Conservation (phyloP, 2,797 vertebrate species). For the Hippocampus kuda region DNA sequence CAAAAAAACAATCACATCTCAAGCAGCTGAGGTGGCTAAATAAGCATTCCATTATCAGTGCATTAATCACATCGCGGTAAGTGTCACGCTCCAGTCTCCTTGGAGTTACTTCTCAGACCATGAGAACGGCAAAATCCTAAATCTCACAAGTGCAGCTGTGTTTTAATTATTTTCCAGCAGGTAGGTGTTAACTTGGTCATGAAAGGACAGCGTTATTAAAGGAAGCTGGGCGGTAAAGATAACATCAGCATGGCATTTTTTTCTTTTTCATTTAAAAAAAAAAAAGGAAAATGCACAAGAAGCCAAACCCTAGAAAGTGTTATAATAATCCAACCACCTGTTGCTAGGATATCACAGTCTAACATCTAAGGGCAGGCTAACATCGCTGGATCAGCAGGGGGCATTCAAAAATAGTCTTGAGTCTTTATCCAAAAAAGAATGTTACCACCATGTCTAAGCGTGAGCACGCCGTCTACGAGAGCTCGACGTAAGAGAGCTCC, state of each 20-base stretch:
- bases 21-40: constrained; percentile 4
- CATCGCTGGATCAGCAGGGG: not conserved
- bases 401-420: constrained; percentile 1
- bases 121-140: not conserved
- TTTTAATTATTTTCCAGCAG: too few species aligned
- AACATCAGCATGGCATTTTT: too few species aligned
- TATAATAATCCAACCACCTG: not conserved
- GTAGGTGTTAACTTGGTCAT: too few species aligned
- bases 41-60: constrained; percentile 4
- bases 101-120: not conserved
- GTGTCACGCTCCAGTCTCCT: constrained; percentile 7
- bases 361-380: not conserved
- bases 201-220: too few species aligned
- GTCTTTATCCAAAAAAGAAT: constrained; percentile 1
- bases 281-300: not conserved
- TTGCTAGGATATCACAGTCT: constrained; percentile 6
- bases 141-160: not conserved
- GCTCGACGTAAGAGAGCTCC: not conserved
- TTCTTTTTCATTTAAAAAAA: too few species aligned
- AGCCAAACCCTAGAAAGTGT: not conserved
- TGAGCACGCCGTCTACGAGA: not conserved
- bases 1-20: constrained; percentile 11
- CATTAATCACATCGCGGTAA: constrained; percentile 10
- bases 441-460: not conserved
- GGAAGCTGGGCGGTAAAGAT: too few species aligned